Evolutionary conservation across 2,797 vertebrate species (phyloP), one percentile per base, ranked within the genome.

Genomic region (Platalea minor): DNA sequence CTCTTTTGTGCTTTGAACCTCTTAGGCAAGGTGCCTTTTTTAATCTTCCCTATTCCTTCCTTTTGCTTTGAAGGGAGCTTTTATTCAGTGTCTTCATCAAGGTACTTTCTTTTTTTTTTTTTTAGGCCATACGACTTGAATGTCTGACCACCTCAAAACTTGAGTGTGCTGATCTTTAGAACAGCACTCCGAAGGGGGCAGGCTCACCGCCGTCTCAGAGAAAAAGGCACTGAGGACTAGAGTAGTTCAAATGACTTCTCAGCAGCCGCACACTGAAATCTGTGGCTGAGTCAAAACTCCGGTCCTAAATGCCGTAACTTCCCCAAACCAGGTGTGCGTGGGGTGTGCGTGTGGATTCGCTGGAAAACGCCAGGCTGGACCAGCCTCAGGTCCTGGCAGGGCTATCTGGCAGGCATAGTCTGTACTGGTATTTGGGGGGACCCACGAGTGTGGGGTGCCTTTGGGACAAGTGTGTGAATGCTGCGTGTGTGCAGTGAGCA

Each of bases 41-140:
- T 20, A 91, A 88, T 89, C 68, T 90, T 94, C 35, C 16, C 7
- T 61, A 8, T 72, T 91, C 35, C 50, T 70, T 80, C 41, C 50
- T 77, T 89, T 61, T 85, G 24, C 92, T 91, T 92, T 95, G 81
- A 93, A 91, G 57, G 41, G 41, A 95, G 39, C 33, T 91, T 94
- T 95, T 88, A 17, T 70, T 94, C 43, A 3, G 5, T 73, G 37
- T 60, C 76, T 85, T 91, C 79, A 81, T 89, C 60, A 79, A 85
- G 35, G 50, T 51, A 37, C 21, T 86, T 8, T 39, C 21, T 74
- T 59, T 77, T 61, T 35, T 23, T 18, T 53, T 59, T 67, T 48
- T 43, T 35, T 45, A 84, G 11, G 6, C 16, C 26, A 86, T 69
- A 14, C 4, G 2, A 70, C 76, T 95, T 3, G 5, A 59, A 70